Conservation (phyloP, 2,888 invertebrate species). For the Altica lythri region DNA sequence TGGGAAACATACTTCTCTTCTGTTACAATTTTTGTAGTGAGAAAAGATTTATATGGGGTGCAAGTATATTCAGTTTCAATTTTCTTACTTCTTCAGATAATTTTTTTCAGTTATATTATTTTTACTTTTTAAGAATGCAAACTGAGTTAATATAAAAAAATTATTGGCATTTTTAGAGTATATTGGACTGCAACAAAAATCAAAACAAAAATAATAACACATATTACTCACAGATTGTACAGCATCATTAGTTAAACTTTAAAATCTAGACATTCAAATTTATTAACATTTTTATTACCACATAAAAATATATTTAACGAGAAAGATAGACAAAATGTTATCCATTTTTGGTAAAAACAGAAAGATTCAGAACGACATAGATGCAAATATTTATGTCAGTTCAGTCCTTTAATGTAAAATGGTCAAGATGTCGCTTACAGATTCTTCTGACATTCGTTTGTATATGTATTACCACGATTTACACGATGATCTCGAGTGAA, state of each 20-base stretch:
- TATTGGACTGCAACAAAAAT: neutral
- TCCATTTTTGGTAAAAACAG: neutral
- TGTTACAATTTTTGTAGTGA: too few species aligned
- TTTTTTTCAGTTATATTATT: too few species aligned
- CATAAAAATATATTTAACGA: neutral
- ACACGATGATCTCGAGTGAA: too few species aligned
- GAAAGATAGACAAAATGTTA: constrained; percentile 7
- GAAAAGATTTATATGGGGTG: too few species aligned
- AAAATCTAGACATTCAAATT: constrained; percentile 3
- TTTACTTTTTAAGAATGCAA: too few species aligned
- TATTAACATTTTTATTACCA: constrained; percentile 5
- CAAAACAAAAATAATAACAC: neutral
- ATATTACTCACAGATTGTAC: constrained; percentile 9
- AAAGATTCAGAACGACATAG: neutral
- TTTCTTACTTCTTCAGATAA: too few species aligned
- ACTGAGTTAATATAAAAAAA: neutral
- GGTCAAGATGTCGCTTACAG: too few species aligned
- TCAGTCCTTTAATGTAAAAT: too few species aligned
- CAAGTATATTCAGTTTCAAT: too few species aligned
- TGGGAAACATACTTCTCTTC: too few species aligned
- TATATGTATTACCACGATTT: too few species aligned
- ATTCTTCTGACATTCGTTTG: too few species aligned
- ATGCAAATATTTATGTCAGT: neutral
- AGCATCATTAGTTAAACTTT: neutral
- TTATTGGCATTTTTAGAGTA: neutral